Evolutionary conservation across 2,888 invertebrate species (phyloP), one percentile per base, ranked within the genome.

Genomic region (Metacarcinus magister): DNA sequence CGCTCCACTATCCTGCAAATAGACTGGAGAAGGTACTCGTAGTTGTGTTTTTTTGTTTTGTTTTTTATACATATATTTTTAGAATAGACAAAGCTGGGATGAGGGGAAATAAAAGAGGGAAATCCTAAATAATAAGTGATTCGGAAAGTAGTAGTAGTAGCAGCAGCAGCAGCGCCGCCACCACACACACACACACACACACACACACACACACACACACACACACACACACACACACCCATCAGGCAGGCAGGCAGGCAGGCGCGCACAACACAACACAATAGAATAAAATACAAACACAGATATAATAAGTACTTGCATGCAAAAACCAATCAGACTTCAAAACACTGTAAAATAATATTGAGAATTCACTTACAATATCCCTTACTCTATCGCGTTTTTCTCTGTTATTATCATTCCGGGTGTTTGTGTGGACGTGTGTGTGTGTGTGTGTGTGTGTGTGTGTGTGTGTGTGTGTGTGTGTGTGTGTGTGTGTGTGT

Each of bases 381-480:
- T 19, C 60, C 19, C 19, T 16, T 67, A 23, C 60, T 67, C 4
- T 19, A 48, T 67, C 23, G 67, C 19, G 4, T 67, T 67, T 23
- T 67, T 67, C 23, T 23, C 16, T 67, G 19, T 67, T 13, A 19
- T 13, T 67, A 23, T 67, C 0, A 13, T 8, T 48, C 10, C 0
- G 48, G 8, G 48, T 48, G 48, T 48, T 8, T 48, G 48, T 48
- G 48, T 23, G n/a, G 16, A 19, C 19, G 67, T 67, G 67, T 67
- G 67, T 67, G 67, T 67, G 67, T 67, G 67, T 67, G 67, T 67
- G 67, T 67, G 67, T 67, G 67, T 67, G 67, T 75, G 75, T 75
- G 75, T 75, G 75, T 75, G 75, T 75, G 75, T 75, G 75, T 75
- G n/a, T 75, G 75, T 75, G 75, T 75, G 28, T 28, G n/a, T 82